A percentile compares a stretch with the other conserved stretches of the same genome.
Conservation (phyloP, 2,797 vertebrate genomes). For the Thunnus albacares region DNA sequence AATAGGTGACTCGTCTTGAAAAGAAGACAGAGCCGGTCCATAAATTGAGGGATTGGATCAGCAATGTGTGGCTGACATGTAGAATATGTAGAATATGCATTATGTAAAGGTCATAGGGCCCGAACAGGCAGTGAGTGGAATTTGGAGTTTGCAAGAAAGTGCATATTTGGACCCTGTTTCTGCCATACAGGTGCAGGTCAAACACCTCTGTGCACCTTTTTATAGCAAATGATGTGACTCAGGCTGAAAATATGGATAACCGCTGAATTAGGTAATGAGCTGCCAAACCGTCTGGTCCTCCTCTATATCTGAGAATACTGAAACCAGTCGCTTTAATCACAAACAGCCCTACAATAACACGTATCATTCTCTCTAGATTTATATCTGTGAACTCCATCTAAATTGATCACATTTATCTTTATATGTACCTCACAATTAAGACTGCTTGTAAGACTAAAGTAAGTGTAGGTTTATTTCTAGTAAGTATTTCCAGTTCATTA, state of each 20-base stretch:
- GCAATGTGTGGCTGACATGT: conserved; percentile 76
- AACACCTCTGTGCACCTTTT: conserved; percentile 13
- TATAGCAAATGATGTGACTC: conserved; percentile 1
- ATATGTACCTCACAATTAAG: no score
- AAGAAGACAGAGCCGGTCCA: conserved; percentile 52
- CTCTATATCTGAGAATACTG: neutral
- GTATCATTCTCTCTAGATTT: neutral
- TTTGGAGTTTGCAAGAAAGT: conserved; percentile 24
- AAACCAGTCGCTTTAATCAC: neutral
- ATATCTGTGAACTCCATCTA: no score
- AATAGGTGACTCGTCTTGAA: conserved; percentile 54
- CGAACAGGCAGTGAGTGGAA: conserved; percentile 43
- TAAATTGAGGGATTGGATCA: conserved; percentile 86
- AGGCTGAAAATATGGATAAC: neutral
- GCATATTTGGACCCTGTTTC: conserved; percentile 41
- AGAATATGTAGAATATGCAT: conserved; percentile 77
- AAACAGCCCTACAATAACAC: neutral
- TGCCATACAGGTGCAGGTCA: conserved; percentile 28
- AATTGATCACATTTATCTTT: no score
- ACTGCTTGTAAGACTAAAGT: no score
- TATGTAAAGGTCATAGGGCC: conserved; percentile 71
- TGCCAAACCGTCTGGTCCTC: neutral
- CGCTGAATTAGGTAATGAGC: neutral
- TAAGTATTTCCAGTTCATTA: no score
- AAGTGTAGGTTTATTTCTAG: no score